Conservation (phyloP, 1,140 invertebrate genomes). For the Sinonovacula constricta region DNA sequence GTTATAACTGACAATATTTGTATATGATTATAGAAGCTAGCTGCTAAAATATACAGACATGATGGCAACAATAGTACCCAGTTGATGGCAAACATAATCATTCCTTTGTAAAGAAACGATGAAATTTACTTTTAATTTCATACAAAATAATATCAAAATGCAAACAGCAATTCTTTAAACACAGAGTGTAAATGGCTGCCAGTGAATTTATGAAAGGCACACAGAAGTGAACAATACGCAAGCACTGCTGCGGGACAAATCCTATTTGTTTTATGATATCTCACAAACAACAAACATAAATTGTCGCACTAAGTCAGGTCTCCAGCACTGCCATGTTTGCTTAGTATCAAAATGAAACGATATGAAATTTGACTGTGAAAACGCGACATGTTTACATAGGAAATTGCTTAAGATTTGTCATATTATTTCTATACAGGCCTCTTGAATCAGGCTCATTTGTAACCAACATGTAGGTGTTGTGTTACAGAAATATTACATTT, state of each 20-base stretch:
- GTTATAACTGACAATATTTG: neutral
- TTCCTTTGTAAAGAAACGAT: constrained; percentile 22
- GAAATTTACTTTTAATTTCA: constrained; percentile 55
- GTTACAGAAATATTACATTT: no score
- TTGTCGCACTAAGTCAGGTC: neutral
- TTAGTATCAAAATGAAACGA: constrained; percentile 27
- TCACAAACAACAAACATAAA: constrained; percentile 33
- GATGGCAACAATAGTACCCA: constrained; percentile 5
- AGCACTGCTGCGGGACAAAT: neutral
- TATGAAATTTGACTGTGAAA: constrained; percentile 19
- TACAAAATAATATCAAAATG: constrained; percentile 41
- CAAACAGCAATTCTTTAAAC: constrained; percentile 20
- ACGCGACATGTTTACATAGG: constrained; percentile 9
- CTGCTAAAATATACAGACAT: constrained; percentile 24
- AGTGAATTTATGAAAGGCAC: constrained; percentile 47
- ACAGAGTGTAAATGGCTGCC: no score
- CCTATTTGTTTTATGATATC: constrained; percentile 48
- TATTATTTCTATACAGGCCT: constrained; percentile 11
- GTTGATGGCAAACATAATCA: constrained; percentile 28
- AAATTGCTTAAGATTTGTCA: constrained; percentile 18
- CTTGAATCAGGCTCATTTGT: no score
- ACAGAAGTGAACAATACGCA: constrained; percentile 6
- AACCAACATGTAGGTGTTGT: no score
- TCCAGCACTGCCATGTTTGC: constrained; percentile 9
- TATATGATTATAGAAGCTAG: neutral